Conservation (phyloP, 2,888 invertebrate species). For the Eustalomyia histrio region DNA sequence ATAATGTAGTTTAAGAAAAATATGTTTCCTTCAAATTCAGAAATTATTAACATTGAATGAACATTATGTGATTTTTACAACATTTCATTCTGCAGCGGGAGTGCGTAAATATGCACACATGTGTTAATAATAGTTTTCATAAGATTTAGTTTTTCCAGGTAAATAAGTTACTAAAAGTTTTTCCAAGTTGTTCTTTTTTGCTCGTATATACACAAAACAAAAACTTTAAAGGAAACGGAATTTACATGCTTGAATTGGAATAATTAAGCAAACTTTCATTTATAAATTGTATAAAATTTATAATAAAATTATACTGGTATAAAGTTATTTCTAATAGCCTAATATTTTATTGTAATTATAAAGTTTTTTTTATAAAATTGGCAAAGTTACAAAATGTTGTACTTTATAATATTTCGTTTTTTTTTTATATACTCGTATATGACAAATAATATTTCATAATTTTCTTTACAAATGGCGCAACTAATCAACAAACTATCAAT, state of each 20-base stretch:
- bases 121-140: constrained; percentile 45
- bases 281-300: background rate
- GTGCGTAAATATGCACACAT: constrained; percentile 52
- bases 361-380: background rate
- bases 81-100: background rate
- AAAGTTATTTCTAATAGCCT: background rate
- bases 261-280: background rate
- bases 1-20: background rate
- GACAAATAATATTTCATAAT: constrained; percentile 18
- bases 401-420: constrained; percentile 1
- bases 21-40: background rate
- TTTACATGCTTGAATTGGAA: background rate
- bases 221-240: background rate
- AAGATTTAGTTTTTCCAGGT: constrained; percentile 3
- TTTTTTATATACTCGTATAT: background rate
- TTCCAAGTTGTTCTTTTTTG: background rate
- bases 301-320: too few species aligned
- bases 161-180: background rate
- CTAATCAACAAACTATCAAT: constrained; percentile 39
- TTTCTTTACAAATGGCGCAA: constrained; percentile 8
- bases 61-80: background rate
- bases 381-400: constrained; percentile 13
- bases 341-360: background rate
- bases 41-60: constrained; percentile 16
- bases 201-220: background rate